Evolutionary conservation across 30 jellyfish, hydroid and myxozoan species (phyloP).

Genomic region (Hydractinia echinata): DNA sequence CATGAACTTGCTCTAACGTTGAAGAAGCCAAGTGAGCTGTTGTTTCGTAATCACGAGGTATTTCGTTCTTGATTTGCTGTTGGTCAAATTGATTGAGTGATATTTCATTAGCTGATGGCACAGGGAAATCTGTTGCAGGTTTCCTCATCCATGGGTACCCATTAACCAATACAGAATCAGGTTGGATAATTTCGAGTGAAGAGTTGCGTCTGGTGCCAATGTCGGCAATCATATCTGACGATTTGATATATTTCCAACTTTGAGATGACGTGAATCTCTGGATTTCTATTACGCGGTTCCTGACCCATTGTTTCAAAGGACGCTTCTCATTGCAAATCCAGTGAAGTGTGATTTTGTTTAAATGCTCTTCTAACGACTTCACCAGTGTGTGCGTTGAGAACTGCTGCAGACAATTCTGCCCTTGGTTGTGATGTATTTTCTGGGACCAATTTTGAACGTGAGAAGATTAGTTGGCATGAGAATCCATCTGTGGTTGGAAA

Average conservation of each 20-base stretch:
- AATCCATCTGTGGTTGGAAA: too few relatives aligned
- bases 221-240: slow-evolving; percentile 29
- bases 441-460: slow-evolving; percentile 2
- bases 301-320: slow-evolving; percentile 19
- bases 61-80: slow-evolving; percentile 8
- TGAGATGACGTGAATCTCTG: too few relatives aligned
- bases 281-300: too few relatives aligned
- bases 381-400: slow-evolving; percentile 24
- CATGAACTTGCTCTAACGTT: slow-evolving; percentile 14
- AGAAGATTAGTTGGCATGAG: neutral
- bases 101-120: slow-evolving; percentile 2
- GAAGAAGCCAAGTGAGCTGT: neutral
- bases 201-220: slow-evolving; percentile 27
- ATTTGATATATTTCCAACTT: slow-evolving; percentile 26
- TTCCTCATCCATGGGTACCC: slow-evolving; percentile 13
- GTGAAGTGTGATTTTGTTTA: slow-evolving; percentile 6
- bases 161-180: neutral
- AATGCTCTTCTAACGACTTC: slow-evolving; percentile 25
- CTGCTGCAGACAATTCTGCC: slow-evolving; percentile 25
- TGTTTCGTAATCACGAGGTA: neutral
- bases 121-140: slow-evolving; percentile 7
- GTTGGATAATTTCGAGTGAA: slow-evolving; percentile 9
- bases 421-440: slow-evolving; percentile 2
- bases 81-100: neutral
- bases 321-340: slow-evolving; percentile 16